Evolutionary conservation across 2,888 invertebrate genomes (phyloP).

Genomic region (Leptinotarsa tumamoca): DNA sequence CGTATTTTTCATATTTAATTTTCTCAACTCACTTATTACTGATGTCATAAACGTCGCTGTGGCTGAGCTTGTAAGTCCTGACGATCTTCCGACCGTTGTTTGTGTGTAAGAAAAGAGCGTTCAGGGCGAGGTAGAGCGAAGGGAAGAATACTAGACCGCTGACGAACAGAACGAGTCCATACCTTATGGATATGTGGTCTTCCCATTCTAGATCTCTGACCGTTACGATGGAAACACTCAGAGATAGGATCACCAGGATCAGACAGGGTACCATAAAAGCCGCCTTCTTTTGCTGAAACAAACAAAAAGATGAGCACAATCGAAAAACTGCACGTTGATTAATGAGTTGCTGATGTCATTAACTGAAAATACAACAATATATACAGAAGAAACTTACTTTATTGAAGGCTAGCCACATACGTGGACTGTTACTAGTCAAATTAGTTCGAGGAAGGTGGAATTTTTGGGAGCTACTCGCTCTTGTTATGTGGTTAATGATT

Average conservation of each 20-base stretch:
- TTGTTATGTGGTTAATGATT: too few relatives aligned
- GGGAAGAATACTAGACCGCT: slow-evolving; percentile 78
- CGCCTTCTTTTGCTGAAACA: slow-evolving; percentile 49
- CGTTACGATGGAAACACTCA: slow-evolving; percentile 51
- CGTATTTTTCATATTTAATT: too few relatives aligned
- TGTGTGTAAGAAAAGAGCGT: slow-evolving; percentile 73
- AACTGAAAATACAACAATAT: not conserved
- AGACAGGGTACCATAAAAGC: slow-evolving; percentile 45
- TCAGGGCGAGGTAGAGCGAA: slow-evolving; percentile 75
- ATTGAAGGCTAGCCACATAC: too few relatives aligned
- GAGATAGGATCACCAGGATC: slow-evolving; percentile 44
- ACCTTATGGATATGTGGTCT: slow-evolving; percentile 72
- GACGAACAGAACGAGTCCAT: slow-evolving; percentile 73
- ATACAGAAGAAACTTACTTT: not conserved
- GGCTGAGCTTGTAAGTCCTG: slow-evolving; percentile 74
- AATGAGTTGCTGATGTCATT: too few relatives aligned
- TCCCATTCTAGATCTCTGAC: slow-evolving; percentile 64
- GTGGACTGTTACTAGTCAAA: too few relatives aligned
- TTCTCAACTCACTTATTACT: slow-evolving; percentile 76
- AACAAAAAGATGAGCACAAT: not conserved
- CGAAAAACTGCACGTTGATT: too few relatives aligned
- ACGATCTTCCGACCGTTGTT: slow-evolving; percentile 71
- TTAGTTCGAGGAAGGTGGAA: too few relatives aligned
- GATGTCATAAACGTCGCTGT: slow-evolving; percentile 78
- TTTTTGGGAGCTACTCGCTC: too few relatives aligned